Evolutionary conservation across 2,113 vertebrate species (phyloP), one percentile per base, ranked within the genome.

Genomic region (Indri indri): DNA sequence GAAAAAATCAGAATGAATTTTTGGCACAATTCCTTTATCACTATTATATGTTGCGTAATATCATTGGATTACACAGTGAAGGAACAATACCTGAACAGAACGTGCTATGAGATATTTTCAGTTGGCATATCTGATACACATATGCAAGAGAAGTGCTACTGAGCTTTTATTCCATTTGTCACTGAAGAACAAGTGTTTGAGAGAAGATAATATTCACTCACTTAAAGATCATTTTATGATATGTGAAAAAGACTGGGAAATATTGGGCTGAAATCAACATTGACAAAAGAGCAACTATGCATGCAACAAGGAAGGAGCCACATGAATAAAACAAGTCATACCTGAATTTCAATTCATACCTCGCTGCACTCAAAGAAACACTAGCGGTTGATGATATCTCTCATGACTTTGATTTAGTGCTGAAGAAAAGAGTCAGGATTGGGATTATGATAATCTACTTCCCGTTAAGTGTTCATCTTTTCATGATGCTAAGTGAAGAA

Each of bases 401-500:
- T 82, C 63, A n/a, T 76, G 37, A 84, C 52, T 91, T 81, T 86
- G 73, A 86, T 91, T 92, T 73, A 89, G 16, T 76, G 66, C 71
- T 94, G 59, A 89, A 89, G 54, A 90, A 63, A 42, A 94, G 50
- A 61, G 74, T 86, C 20, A 91, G 76, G 83, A 80, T 66, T 93
- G 30, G 12, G 34, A 57, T 80, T 85, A 50, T 71, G 37, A 81
- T 76, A 85, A 57, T 54, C 50, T 71, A 79, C 22, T 50, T 76
- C 37, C 40, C 42, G 63, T 14, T 45, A 22, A 86, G 32, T 95
- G 27, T 70, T 89, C 65, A 80, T 91, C 32, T 87, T 92, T 76
- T 45, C 95, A 76, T 32, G 6, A 89, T 81, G 37, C 50, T 85
- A 91, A 94, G 66, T 91, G 73, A 95, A 89, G 40, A 94, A 86